Percentiles rank a stretch among this genome's conserved stretches.
These are phyloP conservation scores for Amazona ochrocephala DNA, from an alignment of 2,797 vertebrate species.

Conservation along the genomic window DNA sequence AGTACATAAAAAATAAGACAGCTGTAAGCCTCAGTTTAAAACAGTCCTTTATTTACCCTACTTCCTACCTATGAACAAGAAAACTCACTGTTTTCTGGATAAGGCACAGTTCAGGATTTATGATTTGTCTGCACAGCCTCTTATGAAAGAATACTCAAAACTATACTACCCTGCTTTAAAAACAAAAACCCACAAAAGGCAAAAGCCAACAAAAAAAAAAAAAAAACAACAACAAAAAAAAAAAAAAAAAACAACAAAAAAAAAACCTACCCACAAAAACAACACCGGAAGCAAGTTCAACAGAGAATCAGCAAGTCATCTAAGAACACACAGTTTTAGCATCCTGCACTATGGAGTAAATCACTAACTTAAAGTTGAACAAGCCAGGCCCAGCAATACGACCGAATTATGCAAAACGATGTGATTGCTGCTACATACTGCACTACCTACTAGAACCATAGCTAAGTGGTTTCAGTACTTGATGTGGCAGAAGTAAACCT, in stretches of 20 bases:
- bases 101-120: neutral
- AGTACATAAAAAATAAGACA: neutral
- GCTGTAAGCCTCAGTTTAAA: neutral
- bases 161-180: neutral
- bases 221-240: neutral
- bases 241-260: too few species aligned
- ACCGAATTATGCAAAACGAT: neutral
- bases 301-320: neutral
- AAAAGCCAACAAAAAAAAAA: too few species aligned
- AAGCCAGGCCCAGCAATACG: neutral
- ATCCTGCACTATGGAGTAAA: neutral
- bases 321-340: neutral
- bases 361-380: neutral
- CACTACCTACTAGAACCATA: neutral
- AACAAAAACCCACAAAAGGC: too few species aligned
- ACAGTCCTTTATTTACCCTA: neutral
- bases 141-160: neutral
- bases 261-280: neutral
- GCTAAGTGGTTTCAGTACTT: neutral
- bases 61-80: neutral
- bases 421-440: neutral
- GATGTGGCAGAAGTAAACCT: neutral
- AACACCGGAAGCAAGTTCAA: neutral
- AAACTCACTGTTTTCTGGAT: neutral
- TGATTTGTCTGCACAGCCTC: neutral